phyloP scores from a whole-genome alignment of 2,113 vertebrate genomes.

The Mirza zaza region DNA sequence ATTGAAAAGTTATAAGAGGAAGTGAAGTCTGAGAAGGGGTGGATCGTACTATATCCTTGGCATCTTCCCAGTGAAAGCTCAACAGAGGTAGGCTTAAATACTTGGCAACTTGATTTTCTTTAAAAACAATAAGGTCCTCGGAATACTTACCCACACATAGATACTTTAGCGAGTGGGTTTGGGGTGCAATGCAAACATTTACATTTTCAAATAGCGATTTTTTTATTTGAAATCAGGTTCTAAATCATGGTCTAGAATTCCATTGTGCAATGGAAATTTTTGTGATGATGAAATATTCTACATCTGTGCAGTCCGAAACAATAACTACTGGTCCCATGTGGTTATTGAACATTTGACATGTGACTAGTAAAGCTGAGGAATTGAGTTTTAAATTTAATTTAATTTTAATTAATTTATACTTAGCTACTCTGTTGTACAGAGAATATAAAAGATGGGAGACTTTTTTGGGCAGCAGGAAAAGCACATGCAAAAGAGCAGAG shows the following conservation, averaged over 20 bases:
- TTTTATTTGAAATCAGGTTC: not conserved
- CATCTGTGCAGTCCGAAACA: not conserved
- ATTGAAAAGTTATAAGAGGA: not conserved
- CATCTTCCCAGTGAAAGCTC: not conserved
- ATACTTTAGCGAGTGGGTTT: not conserved
- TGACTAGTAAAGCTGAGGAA: not conserved
- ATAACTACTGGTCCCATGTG: not conserved
- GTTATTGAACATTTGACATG: not conserved
- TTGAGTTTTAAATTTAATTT: not conserved
- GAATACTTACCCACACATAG: not conserved
- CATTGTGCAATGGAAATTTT: not conserved
- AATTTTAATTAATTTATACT: not conserved
- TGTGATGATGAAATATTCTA: not conserved
- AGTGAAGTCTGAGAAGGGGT: not conserved
- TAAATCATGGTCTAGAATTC: not conserved
- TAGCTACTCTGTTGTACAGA: not conserved
- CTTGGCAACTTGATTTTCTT: not conserved
- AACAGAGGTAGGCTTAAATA: not conserved
- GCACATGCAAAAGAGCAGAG: not conserved
- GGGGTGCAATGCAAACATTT: not conserved
- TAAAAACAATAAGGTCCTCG: not conserved
- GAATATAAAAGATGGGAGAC: not conserved
- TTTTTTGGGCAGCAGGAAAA: not conserved
- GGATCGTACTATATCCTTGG: not conserved
- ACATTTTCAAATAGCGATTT: not conserved